Evolutionary conservation across 2,888 invertebrate species (phyloP), one percentile per base, ranked within the genome.

Genomic region (Xestia sexstrigata): DNA sequence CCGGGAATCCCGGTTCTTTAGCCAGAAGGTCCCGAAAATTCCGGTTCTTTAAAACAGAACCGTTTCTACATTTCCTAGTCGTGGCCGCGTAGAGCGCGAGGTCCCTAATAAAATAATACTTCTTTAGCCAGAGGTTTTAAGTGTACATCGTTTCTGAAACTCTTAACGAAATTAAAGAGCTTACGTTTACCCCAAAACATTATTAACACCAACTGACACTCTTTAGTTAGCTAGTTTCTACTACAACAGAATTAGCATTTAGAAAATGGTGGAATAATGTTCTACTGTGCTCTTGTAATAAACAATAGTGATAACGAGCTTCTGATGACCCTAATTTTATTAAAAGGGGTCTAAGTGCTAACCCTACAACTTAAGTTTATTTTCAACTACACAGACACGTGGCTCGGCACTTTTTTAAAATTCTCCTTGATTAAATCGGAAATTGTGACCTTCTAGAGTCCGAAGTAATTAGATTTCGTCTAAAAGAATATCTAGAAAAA

Each of bases 291-390:
- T 15, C 26, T 4, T 15, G 42, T 71, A 66, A 74, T 76, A 74
- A 79, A 76, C 67, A 83, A 70, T 79, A 74, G 71, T 77, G 52
- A 74, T 84, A 84, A 84, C 81, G 83, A 84, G 84, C 58, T 84
- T 70, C 70, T 84, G 72, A 84, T 84, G 72, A 20, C 60, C 8
- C 65, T 77, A 77, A 84, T 84, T 84, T 62, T 20, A 42, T 67
- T 81, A 68, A 75, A 83, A 84, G 69, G 70, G 74, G 58, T 81
- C 69, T 52, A 52, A 42, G 11, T 42, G 42, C 42, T 42, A 5
- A 35, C 39, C 35, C 58, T 79, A 58, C 45, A 75, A 70, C 49
- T 68, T 78, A 35, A 70, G 82, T 74, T 74, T 70, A 70, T 70
- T 82, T 73, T 73, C 47, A 49, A 65, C 11, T 39, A 55, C 15